Percentiles rank a stretch among this genome's conserved stretches.
phyloP scores from a whole-genome alignment of 2,113 vertebrate genomes.

The Etheostoma spectabile region DNA sequence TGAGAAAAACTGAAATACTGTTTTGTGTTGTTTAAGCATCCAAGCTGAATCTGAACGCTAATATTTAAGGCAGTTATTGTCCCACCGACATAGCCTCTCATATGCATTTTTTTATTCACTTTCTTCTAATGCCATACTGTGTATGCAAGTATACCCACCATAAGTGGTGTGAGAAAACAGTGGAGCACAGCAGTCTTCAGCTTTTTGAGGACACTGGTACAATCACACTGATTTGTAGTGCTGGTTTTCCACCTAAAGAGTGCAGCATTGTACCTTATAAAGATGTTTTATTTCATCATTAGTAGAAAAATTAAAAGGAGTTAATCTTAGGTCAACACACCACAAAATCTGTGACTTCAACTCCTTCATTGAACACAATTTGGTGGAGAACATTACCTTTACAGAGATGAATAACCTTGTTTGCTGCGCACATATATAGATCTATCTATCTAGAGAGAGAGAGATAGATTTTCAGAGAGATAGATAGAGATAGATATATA shows the following conservation, averaged over 20 bases:
- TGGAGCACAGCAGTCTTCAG: background rate
- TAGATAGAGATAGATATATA: no score
- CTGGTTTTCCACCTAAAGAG: conserved; percentile 14
- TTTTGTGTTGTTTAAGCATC: background rate
- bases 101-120: no score
- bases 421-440: no score
- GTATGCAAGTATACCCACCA: no score
- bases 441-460: no score
- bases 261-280: background rate
- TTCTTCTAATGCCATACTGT: background rate
- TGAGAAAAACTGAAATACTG: no score
- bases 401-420: background rate
- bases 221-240: background rate
- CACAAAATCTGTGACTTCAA: background rate
- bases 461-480: no score
- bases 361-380: background rate
- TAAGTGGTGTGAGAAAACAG: background rate
- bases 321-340: background rate
- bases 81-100: no score
- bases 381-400: background rate
- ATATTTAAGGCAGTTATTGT: background rate
- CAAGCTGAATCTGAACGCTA: background rate
- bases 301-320: background rate
- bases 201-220: no score
- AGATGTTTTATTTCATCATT: background rate